Base-by-base conservation (phyloP, 37 sponge, comb jelly and placozoan genomes). In the Theonella swinhoei region DNA sequence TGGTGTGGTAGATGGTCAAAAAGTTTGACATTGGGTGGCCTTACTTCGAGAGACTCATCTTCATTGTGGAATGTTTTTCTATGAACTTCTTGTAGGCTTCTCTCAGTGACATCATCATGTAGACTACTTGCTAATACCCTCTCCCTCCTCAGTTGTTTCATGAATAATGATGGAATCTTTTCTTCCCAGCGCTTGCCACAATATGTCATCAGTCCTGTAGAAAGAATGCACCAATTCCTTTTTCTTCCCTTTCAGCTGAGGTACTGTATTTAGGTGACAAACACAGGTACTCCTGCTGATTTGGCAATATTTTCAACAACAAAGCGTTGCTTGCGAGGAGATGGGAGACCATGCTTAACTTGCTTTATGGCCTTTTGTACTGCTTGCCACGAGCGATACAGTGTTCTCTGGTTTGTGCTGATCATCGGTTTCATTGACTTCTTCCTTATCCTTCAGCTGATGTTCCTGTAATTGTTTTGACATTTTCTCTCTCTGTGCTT, bases 1-100 rank as follows among this genome's bases (percentile, higher is more conserved):
- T 84, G 75, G 62, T 84, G 85, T 38, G 85, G 85, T 28, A 84
- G 54, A 23, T 84, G 85, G 58, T 84, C 76, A 33, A 84, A 84
- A 5, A 74, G 30, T 36, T 83, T 83, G 4, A 83, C 65, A 73
- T 83, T 83, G n/a, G 38, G 39, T 39, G 85, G 85, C 31, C 76
- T 79, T 40, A 75, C 41, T 84, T 84, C 11, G 54, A 35, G 40
- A 84, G 77, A 4, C 85, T 65, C 54, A 84, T 64, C 42, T 84
- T 84, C 43, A 39, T 29, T 11, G 65, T 34, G 22, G 83, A 66
- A 74, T 83, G 66, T 60, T 83, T 26, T 22, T 83, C 74, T 36
- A 47, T 64, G 63, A 83, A 63, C 67, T 83, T 83, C 64, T 32
- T 64, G 73, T 83, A 40, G 39, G 83, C 83, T 39, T 83, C 83